phyloP scores from a whole-genome alignment of 2,797 vertebrate species.

The Oreochromis mossambicus region DNA sequence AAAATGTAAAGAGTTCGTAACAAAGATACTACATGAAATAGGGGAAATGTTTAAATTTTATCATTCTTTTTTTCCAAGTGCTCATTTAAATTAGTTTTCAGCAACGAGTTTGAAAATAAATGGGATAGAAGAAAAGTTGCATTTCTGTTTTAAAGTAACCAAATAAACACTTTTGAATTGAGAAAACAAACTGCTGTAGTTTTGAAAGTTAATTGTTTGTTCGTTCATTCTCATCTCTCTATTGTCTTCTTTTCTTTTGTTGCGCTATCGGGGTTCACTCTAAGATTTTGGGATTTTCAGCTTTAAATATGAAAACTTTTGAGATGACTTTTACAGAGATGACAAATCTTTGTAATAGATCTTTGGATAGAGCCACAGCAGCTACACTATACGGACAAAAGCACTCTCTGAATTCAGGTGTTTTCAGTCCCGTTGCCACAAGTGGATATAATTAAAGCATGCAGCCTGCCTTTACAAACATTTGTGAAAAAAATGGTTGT shows the following conservation, averaged over 20 bases:
- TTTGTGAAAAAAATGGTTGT: neutral
- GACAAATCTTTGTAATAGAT: neutral
- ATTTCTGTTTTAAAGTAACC: neutral
- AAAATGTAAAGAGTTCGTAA: neutral
- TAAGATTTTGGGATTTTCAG: neutral
- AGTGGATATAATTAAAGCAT: neutral
- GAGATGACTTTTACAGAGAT: neutral
- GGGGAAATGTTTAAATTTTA: neutral
- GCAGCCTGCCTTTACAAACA: neutral
- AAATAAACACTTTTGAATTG: neutral
- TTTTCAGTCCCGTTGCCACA: neutral
- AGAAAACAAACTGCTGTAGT: neutral
- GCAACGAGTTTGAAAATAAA: neutral
- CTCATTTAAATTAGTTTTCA: neutral
- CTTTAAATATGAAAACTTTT: neutral
- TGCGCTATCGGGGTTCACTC: neutral
- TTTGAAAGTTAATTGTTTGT: neutral
- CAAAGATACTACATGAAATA: neutral
- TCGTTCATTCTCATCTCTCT: neutral
- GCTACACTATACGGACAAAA: neutral
- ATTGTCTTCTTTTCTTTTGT: neutral
- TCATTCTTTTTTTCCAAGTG: neutral
- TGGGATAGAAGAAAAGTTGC: neutral
- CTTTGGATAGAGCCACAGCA: neutral
- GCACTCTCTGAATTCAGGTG: neutral